Percentiles rank a stretch among this genome's conserved stretches.
Conservation (phyloP, 2,888 invertebrate species). For the Dusona sp. region DNA sequence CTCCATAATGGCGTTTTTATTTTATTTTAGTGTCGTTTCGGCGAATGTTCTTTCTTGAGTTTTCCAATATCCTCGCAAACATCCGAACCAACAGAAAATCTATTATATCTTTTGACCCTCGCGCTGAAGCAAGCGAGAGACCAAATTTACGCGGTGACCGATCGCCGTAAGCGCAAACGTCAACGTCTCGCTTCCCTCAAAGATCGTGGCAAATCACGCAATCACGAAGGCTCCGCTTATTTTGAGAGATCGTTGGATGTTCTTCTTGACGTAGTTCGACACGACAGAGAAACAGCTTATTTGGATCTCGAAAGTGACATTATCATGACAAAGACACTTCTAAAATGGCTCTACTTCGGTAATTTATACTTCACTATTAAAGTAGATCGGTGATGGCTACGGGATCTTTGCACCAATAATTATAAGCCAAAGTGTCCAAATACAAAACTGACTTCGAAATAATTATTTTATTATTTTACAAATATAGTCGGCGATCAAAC, state of each 20-base stretch:
- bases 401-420: too few species aligned
- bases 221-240: slow-evolving; percentile 74
- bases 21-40: slow-evolving; percentile 69
- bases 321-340: slow-evolving; percentile 86
- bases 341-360: slow-evolving; percentile 87
- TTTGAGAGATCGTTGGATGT: slow-evolving; percentile 87
- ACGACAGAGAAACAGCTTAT: slow-evolving; percentile 86
- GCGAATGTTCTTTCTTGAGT: slow-evolving; percentile 72
- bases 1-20: slow-evolving; percentile 7
- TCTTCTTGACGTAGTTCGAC: slow-evolving; percentile 87
- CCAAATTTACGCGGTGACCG: slow-evolving; percentile 77
- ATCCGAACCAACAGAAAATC: slow-evolving; percentile 86
- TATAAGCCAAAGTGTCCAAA: too few species aligned
- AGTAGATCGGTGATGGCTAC: too few species aligned
- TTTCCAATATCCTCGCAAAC: slow-evolving; percentile 70
- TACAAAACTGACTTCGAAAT: too few species aligned
- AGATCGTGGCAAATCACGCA: slow-evolving; percentile 70
- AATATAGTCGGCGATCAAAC: too few species aligned
- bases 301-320: slow-evolving; percentile 85
- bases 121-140: slow-evolving; percentile 89
- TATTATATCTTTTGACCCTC: slow-evolving; percentile 88
- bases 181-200: slow-evolving; percentile 57
- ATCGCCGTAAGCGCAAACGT: slow-evolving; percentile 68
- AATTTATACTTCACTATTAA: slow-evolving; percentile 33
- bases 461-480: too few species aligned